Conservation (phyloP, 2,113 vertebrate species). For the Ameiurus melas region DNA sequence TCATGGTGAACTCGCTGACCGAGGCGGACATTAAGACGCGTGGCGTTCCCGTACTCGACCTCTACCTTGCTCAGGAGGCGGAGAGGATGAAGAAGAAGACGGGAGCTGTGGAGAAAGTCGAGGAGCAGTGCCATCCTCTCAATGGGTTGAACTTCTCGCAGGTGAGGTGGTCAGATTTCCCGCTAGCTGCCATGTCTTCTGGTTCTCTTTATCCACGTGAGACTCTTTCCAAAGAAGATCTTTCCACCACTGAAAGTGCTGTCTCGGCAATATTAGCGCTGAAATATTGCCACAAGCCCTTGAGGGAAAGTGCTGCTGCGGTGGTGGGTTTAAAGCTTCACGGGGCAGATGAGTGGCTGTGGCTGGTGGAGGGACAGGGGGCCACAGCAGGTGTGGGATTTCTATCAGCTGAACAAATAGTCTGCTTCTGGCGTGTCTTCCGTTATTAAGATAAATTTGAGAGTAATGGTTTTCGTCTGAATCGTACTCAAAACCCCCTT, state of each 20-base stretch:
- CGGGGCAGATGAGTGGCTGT: slow-evolving; percentile 9
- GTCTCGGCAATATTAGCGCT: background rate
- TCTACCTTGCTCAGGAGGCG: slow-evolving; percentile 88
- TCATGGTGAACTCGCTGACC: slow-evolving; percentile 88
- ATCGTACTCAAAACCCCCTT: slow-evolving; percentile 60
- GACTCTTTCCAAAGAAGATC: background rate
- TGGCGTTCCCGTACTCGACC: slow-evolving; percentile 82
- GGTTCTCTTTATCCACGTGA: background rate
- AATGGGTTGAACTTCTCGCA: slow-evolving; percentile 91
- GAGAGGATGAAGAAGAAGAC: slow-evolving; percentile 84
- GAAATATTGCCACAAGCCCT: background rate
- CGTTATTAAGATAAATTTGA: slow-evolving; percentile 73
- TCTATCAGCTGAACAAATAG: slow-evolving; percentile 74
- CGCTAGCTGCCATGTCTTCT: background rate
- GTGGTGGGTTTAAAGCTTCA: slow-evolving; percentile 17
- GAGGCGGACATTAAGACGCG: slow-evolving; percentile 83
- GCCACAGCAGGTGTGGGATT: slow-evolving; percentile 56
- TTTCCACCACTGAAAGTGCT: background rate
- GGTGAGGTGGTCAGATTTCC: slow-evolving; percentile 68
- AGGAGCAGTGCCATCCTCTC: slow-evolving; percentile 87
- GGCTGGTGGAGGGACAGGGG: slow-evolving; percentile 20
- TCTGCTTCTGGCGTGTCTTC: slow-evolving; percentile 59
- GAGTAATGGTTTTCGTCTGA: slow-evolving; percentile 68
- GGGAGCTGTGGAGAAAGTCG: slow-evolving; percentile 85
- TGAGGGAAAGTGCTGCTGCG: background rate